Evolutionary conservation across 2,888 invertebrate genomes (phyloP).

Genomic region (Yponomeuta malinellus): DNA sequence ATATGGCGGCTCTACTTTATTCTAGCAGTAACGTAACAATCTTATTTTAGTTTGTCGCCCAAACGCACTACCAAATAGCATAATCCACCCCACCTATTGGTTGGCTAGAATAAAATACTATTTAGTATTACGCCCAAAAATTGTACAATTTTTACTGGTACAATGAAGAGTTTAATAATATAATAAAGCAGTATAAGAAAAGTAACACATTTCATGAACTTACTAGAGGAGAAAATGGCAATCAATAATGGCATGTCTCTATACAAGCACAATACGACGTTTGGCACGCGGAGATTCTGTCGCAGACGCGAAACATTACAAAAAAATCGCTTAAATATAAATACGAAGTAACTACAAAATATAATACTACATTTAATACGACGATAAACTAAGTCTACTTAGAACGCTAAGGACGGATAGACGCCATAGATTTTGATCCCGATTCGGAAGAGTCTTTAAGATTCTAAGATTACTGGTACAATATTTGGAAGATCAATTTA

Average conservation of each 20-base stretch:
- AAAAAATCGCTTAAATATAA: not conserved
- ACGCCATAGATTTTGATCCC: not conserved
- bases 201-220: not conserved
- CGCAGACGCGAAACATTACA: not conserved
- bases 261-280: conserved; percentile 44
- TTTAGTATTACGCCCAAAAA: too few species aligned
- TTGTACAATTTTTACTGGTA: too few species aligned
- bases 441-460: not conserved
- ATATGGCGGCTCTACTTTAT: not conserved
- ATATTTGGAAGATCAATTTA: not conserved
- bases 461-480: not conserved
- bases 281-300: conserved; percentile 56
- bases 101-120: too few species aligned
- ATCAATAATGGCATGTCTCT: conserved; percentile 45
- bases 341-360: not conserved
- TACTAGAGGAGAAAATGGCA: not conserved
- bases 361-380: too few species aligned
- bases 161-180: too few species aligned
- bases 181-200: not conserved
- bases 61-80: not conserved
- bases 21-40: not conserved
- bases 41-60: not conserved
- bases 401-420: conserved; percentile 10
- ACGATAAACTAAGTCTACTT: not conserved
- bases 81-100: not conserved